Percentiles rank a stretch among this genome's conserved stretches.
Conservation (phyloP, 2,888 invertebrate species). For the Brachycybe producta region DNA sequence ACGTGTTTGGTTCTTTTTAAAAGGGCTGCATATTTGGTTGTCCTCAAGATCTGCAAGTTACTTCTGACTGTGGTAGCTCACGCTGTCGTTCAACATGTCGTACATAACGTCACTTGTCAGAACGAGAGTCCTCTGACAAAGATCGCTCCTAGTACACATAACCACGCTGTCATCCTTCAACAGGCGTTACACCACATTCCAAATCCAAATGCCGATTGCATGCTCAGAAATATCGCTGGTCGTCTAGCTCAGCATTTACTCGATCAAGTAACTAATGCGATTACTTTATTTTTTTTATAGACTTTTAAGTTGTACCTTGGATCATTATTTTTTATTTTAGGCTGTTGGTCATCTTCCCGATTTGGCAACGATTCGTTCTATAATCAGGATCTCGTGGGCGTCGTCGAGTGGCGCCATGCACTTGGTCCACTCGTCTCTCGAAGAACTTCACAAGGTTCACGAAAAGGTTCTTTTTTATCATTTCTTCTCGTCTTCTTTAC, state of each 20-base stretch:
- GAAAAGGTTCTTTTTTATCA: conserved; percentile 36
- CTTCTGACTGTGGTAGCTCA: conserved; percentile 76
- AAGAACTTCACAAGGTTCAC: conserved; percentile 50
- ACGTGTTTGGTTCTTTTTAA: no score
- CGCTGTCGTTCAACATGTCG: conserved; percentile 36
- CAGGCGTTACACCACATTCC: conserved; percentile 74
- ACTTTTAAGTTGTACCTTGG: neutral
- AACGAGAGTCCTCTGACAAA: conserved; percentile 40
- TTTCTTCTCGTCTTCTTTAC: conserved; percentile 27
- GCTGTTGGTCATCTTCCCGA: conserved; percentile 49
- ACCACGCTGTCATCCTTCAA: conserved; percentile 48
- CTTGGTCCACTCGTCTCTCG: conserved; percentile 45
- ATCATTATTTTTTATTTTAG: conserved; percentile 24
- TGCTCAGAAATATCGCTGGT: conserved; percentile 67
- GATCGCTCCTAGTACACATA: conserved; percentile 31
- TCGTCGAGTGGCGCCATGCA: conserved; percentile 55
- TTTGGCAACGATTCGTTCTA: conserved; percentile 53
- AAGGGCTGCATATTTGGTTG: conserved; percentile 75
- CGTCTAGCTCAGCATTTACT: conserved; percentile 69
- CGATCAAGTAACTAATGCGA: conserved; percentile 45
- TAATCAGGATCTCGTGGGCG: conserved; percentile 66
- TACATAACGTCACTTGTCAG: conserved; percentile 41
- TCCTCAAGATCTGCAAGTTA: conserved; percentile 76
- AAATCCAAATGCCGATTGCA: conserved; percentile 67
- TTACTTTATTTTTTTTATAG: neutral